A percentile compares a stretch with the other conserved stretches of the same genome.
Conservation (phyloP, 1,140 invertebrate genomes). For the Drosophila ogumai region DNA sequence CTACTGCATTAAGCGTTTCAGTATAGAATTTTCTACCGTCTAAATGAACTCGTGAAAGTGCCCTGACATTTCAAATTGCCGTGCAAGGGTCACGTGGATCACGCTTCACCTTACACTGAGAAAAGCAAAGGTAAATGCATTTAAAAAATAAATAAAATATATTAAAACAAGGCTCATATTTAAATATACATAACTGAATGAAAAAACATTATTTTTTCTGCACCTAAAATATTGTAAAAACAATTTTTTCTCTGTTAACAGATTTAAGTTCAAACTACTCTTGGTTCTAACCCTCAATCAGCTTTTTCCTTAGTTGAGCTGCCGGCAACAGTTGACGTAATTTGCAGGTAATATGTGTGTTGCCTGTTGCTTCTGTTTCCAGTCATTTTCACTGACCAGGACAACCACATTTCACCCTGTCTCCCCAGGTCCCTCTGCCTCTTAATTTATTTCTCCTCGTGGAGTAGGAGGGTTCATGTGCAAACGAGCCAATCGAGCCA, state of each 20-base stretch:
- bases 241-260: neutral
- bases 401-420: conserved; percentile 18
- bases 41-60: conserved; percentile 77
- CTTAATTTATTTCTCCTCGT: conserved; percentile 28
- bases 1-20: conserved; percentile 17
- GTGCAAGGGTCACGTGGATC: conserved; percentile 52
- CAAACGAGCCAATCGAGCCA: conserved; percentile 49
- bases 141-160: neutral
- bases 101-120: conserved; percentile 4
- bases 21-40: conserved; percentile 45
- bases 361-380: conserved; percentile 48
- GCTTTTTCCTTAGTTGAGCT: neutral
- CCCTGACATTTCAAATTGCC: conserved; percentile 69
- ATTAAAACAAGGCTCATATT: fast-evolving
- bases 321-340: conserved; percentile 72
- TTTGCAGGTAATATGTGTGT: conserved; percentile 76
- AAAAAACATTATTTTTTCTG: neutral
- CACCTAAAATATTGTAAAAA: neutral
- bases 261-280: neutral
- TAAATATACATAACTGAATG: too few species aligned
- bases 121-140: neutral
- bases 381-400: conserved; percentile 36
- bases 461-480: conserved; percentile 24
- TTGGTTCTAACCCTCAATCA: neutral
- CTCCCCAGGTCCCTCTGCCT: conserved; percentile 9